A percentile compares a stretch with the other conserved stretches of the same genome.
Evolutionary conservation across 2,113 vertebrate species (phyloP).

Genomic region (Centropus unirufus): DNA sequence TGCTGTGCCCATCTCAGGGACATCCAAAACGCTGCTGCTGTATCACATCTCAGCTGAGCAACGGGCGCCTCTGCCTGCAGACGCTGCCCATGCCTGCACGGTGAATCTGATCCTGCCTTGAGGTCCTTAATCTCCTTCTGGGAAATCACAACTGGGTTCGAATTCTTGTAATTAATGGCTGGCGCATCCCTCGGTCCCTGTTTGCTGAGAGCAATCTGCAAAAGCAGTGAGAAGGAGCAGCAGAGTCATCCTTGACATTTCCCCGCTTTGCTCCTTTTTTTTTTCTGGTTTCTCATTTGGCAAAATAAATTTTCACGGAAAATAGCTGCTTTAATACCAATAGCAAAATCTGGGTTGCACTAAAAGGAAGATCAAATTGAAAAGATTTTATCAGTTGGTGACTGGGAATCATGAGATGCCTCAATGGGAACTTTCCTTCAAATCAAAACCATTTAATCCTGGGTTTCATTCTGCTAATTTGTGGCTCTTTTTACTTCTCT

Average conservation of each 20-base stretch:
- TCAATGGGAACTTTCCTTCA: not conserved
- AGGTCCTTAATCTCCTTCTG: not conserved
- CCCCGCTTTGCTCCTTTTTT: not conserved
- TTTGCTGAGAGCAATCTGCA: not conserved
- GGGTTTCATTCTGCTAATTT: not conserved
- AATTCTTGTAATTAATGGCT: not conserved
- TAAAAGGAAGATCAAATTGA: not conserved
- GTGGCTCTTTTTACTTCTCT: not conserved
- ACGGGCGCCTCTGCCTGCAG: not conserved
- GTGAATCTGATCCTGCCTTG: not conserved
- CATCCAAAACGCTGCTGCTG: not conserved
- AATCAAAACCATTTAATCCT: not conserved
- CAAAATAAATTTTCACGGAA: not conserved
- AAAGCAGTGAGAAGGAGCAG: not conserved
- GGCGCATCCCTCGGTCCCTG: not conserved
- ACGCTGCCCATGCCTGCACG: not conserved
- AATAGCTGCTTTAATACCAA: not conserved
- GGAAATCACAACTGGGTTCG: not conserved
- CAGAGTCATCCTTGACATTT: not conserved
- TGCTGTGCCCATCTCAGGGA: not conserved
- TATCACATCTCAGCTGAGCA: not conserved
- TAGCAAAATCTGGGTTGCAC: not conserved
- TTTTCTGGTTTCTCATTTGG: not conserved
- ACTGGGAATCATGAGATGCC: not conserved
- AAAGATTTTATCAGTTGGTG: not conserved